A percentile compares a stretch with the other conserved stretches of the same genome.
phyloP scores from a whole-genome alignment of 2,888 invertebrate genomes.

The Megalurothrips usitatus region DNA sequence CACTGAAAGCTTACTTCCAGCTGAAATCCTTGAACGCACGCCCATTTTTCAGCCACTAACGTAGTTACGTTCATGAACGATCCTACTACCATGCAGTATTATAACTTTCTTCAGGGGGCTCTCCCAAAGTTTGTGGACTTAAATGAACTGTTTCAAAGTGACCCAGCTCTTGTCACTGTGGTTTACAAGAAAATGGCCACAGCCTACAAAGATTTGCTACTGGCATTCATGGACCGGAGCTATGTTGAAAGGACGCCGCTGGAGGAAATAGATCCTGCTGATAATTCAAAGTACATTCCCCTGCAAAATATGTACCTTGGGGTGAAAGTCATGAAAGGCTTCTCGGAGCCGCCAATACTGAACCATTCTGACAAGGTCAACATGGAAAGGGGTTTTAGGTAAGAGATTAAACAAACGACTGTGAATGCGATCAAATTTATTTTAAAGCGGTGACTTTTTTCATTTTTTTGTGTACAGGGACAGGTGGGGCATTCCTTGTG shows the following conservation, averaged over 20 bases:
- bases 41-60: no score
- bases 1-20: slow-evolving; percentile 30
- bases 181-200: background rate
- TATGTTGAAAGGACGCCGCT: background rate
- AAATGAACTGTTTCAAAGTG: background rate
- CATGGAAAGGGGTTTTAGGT: background rate
- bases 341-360: background rate
- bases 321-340: background rate
- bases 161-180: background rate
- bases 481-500: background rate
- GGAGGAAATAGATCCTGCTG: background rate
- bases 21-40: background rate
- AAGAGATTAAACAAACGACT: background rate
- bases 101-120: background rate
- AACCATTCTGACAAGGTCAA: background rate
- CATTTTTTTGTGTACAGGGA: background rate
- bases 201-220: background rate
- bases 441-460: background rate
- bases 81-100: background rate
- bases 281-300: background rate
- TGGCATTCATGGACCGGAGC: background rate
- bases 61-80: background rate
- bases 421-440: background rate
- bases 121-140: background rate
- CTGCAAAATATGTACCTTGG: background rate